A percentile compares a stretch with the other conserved stretches of the same genome.
These are phyloP conservation scores for Lomographa bimaculata DNA, from an alignment of 2,888 invertebrate species.

Conservation along the genomic window DNA sequence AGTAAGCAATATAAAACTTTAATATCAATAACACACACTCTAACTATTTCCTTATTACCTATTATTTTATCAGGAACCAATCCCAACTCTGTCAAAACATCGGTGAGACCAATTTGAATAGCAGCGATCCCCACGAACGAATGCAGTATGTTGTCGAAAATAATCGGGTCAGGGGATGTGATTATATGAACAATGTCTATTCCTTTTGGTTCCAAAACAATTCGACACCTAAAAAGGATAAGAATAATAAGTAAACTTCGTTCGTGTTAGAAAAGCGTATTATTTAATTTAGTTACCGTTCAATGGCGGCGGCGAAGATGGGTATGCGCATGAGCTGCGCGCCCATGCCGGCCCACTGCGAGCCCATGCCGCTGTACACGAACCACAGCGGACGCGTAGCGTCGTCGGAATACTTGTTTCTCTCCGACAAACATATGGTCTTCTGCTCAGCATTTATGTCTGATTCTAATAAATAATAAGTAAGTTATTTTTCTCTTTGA, in stretches of 20 bases:
- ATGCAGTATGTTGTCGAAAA: conserved; percentile 82
- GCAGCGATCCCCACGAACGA: conserved; percentile 90
- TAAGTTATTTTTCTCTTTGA: too few species aligned
- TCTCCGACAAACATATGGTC: conserved; percentile 50
- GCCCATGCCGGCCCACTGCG: conserved; percentile 88
- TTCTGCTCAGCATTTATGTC: conserved; percentile 47
- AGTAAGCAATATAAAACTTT: too few species aligned
- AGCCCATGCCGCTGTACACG: conserved; percentile 89
- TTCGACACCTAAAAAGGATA: conserved; percentile 17
- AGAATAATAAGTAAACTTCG: too few species aligned
- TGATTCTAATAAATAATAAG: conserved; percentile 31
- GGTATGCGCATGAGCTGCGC: conserved; percentile 84
- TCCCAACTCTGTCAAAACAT: conserved; percentile 45
- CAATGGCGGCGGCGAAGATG: conserved; percentile 81
- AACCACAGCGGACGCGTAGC: conserved; percentile 84
- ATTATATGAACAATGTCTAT: conserved; percentile 33
- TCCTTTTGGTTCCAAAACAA: conserved; percentile 29
- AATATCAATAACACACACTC: too few species aligned
- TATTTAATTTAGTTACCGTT: conserved; percentile 50
- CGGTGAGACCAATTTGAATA: conserved; percentile 72
- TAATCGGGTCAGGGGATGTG: conserved; percentile 37
- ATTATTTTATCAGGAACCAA: conserved; percentile 35
- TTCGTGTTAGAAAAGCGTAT: too few species aligned
- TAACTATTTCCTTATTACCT: too few species aligned
- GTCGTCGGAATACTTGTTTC: conserved; percentile 52